Evolutionary conservation across 2,888 invertebrate genomes (phyloP).

Genomic region (Linnaemya vulpina): DNA sequence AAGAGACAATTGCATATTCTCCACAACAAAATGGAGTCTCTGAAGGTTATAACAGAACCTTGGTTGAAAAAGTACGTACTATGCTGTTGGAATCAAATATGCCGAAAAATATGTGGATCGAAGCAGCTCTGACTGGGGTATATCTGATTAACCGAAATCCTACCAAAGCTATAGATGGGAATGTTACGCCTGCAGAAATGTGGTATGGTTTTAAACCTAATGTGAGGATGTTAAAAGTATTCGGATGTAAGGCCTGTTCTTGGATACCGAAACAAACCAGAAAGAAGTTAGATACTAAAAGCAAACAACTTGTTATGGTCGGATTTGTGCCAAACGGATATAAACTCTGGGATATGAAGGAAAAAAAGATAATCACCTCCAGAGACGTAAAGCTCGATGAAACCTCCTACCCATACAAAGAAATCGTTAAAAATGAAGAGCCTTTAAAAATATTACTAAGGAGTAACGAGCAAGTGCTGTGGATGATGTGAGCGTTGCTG

Average conservation of each 20-base stretch:
- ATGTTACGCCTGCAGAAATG: conserved; percentile 11
- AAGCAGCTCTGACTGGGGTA: not conserved
- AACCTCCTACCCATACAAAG: too few species aligned
- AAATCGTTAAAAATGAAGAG: too few species aligned
- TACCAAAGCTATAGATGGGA: not conserved
- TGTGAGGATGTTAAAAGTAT: not conserved
- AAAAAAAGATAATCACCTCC: too few species aligned
- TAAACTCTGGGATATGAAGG: conserved; percentile 27
- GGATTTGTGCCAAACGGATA: conserved; percentile 1
- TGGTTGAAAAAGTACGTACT: not conserved
- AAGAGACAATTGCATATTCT: not conserved
- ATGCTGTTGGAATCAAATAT: not conserved
- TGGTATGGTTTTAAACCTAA: conserved; percentile 6
- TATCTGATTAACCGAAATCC: not conserved
- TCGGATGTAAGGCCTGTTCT: not conserved
- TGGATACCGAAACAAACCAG: not conserved
- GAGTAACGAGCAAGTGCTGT: too few species aligned
- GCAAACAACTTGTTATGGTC: not conserved
- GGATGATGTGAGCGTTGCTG: too few species aligned
- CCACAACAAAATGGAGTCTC: conserved; percentile 1
- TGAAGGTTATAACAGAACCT: not conserved
- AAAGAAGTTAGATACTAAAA: not conserved
- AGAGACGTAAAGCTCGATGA: too few species aligned
- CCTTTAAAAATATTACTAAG: too few species aligned
- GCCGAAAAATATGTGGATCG: not conserved